Conservation (phyloP, 2,888 invertebrate species). For the Merodon equestris region DNA sequence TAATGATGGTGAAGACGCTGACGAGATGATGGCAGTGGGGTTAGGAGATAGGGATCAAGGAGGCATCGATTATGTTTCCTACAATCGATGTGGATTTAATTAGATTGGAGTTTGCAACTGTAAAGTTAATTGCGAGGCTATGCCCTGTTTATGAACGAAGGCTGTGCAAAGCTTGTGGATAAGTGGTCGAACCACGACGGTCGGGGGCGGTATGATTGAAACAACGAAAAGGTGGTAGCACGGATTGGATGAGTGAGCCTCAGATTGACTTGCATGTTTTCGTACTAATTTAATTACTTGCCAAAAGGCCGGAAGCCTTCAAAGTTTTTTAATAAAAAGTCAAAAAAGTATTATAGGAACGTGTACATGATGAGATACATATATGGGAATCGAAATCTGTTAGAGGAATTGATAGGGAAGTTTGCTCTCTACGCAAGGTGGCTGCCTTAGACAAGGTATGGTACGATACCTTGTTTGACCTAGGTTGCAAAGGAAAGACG, state of each 20-base stretch:
- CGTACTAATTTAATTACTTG: constrained; percentile 43
- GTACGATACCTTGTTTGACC: no score
- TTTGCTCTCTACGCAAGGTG: no score
- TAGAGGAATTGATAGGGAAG: no score
- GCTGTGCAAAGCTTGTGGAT: no score
- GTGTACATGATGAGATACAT: no score
- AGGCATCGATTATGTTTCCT: constrained; percentile 37
- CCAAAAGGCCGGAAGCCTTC: constrained; percentile 4
- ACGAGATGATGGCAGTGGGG: constrained; percentile 22
- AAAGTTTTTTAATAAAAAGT: no score
- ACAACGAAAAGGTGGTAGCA: constrained; percentile 58
- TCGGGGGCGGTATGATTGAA: constrained; percentile 38
- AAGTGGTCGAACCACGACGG: not conserved
- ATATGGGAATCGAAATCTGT: no score
- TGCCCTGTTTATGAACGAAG: constrained; percentile 10
- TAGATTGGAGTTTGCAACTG: constrained; percentile 63
- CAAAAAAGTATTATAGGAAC: no score
- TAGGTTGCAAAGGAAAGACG: no score
- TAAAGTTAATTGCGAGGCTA: constrained; percentile 60
- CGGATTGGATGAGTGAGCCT: no score
- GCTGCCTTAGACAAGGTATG: no score
- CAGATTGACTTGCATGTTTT: constrained; percentile 4
- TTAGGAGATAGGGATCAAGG: constrained; percentile 8
- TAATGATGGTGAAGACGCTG: constrained; percentile 23
- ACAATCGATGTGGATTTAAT: constrained; percentile 56